Conservation (phyloP, 2,888 invertebrate species). For the Neoascia interrupta region DNA sequence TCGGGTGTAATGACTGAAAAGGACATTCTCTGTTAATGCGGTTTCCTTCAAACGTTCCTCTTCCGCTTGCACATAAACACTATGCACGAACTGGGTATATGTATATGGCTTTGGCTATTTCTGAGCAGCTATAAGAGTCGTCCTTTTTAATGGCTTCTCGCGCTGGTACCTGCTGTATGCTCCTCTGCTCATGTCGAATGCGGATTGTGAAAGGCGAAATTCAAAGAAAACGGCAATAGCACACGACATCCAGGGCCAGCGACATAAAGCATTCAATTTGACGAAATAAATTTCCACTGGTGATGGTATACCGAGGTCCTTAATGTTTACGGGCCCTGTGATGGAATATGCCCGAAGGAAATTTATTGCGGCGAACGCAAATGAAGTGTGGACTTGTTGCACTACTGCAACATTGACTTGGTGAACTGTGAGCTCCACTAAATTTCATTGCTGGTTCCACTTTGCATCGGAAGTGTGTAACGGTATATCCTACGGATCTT, state of each 20-base stretch:
- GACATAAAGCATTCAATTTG: slow-evolving; percentile 67
- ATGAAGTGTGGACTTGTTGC: slow-evolving; percentile 60
- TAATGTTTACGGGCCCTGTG: slow-evolving; percentile 30
- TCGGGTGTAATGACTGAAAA: slow-evolving; percentile 68
- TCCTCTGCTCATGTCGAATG: slow-evolving; percentile 53
- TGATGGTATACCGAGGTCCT: slow-evolving; percentile 4
- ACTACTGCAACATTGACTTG: neutral
- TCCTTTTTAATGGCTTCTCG: slow-evolving; percentile 51
- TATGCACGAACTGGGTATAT: neutral
- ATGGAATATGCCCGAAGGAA: slow-evolving; percentile 49
- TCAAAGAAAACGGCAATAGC: slow-evolving; percentile 56
- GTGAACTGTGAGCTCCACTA: slow-evolving; percentile 1
- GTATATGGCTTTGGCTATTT: slow-evolving; percentile 8
- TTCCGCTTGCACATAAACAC: slow-evolving; percentile 64
- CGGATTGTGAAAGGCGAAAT: slow-evolving; percentile 37
- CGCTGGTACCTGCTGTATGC: no score
- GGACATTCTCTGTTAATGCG: slow-evolving; percentile 69
- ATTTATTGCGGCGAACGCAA: slow-evolving; percentile 51
- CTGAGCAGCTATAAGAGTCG: no score
- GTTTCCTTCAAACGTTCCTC: slow-evolving; percentile 66
- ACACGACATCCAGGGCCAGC: slow-evolving; percentile 59
- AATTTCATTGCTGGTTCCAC: neutral
- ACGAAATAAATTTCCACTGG: slow-evolving; percentile 63
- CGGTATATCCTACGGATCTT: neutral
- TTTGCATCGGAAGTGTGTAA: slow-evolving; percentile 31